Evolutionary conservation across 2,888 invertebrate species (phyloP).

Genomic region (Liopterus haemorrhoidalis): DNA sequence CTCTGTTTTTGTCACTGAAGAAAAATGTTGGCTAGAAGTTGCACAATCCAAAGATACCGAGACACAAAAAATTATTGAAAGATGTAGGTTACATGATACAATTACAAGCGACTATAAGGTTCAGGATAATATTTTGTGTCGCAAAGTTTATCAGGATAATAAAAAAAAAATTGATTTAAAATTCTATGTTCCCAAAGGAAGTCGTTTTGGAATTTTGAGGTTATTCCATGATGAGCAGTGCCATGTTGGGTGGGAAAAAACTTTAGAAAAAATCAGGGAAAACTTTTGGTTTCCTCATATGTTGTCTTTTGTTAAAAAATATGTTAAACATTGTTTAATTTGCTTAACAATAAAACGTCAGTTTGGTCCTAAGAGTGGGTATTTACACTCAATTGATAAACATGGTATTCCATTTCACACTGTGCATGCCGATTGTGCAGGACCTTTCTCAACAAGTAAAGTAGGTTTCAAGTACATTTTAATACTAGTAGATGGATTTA

Average conservation of each 20-base stretch:
- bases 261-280: constrained; percentile 10
- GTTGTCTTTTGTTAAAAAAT: constrained; percentile 10
- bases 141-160: too few species aligned
- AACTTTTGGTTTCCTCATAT: constrained; percentile 17
- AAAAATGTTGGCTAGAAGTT: constrained; percentile 1
- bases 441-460: constrained; percentile 15
- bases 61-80: neutral
- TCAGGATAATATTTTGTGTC: constrained; percentile 1
- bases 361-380: too few species aligned
- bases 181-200: constrained; percentile 6
- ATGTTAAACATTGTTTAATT: constrained; percentile 14
- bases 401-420: constrained; percentile 14
- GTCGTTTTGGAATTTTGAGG: constrained; percentile 5
- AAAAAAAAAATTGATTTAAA: too few species aligned
- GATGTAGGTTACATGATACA: neutral
- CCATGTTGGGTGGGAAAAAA: constrained; percentile 14
- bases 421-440: constrained; percentile 19
- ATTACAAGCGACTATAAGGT: neutral
- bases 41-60: neutral
- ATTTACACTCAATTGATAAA: constrained; percentile 10
- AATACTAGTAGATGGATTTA: too few species aligned
- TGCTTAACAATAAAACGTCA: neutral
- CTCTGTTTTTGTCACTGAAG: constrained; percentile 27
- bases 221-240: constrained; percentile 12
- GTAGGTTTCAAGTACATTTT: too few species aligned